Base-by-base conservation (phyloP, 2,113 vertebrate species). In the Microcebus griseorufus region DNA sequence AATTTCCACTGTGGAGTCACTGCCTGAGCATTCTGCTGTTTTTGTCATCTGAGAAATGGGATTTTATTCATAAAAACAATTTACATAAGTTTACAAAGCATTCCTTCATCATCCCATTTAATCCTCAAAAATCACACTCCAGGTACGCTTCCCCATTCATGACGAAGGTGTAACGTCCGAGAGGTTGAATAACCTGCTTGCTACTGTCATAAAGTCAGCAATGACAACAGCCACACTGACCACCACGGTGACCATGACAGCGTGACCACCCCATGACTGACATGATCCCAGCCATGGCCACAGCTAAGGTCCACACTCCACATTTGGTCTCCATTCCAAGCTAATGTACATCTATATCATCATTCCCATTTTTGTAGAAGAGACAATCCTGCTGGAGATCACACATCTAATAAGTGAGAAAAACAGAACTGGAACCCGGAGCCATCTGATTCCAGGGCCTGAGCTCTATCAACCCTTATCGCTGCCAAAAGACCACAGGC, bases 71-170 rank as follows among this genome's bases (percentile, higher is more conserved):
- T 23, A 94, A 86, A 80, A 82, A 42, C 39, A 65, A 90, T 51
- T 34, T 48, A 58, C 13, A 6, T 34, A 32, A 37, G 32, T 39
- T 81, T 85, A 55, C 34, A 72, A 75, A 76, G 16, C 64, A 29
- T 51, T 90, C 69, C 79, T 60, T 88, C 45, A 34, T 70, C 69
- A 93, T 51, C 62, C 32, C 27, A 34, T 48, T n/a, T 45, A 72
- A 72, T 37, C 91, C 82, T 91, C 72, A 64, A 87, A 88, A 91
- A 76, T 70, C 67, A 90, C 53, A 64, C 37, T 65, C n/a, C 39
- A n/a, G 45, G 48, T 25, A 51, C 17, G 20, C 14, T 16, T 93
- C 78, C 76, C n/a, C 29, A 27, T 73, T 93, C 88, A 32, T 18
- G 18, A 42, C 1, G 9, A 78, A 16, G 37, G 34, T 20, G 10